Evolutionary conservation across 2,113 vertebrate genomes (phyloP).

Genomic region (Sylvilagus bachmani): DNA sequence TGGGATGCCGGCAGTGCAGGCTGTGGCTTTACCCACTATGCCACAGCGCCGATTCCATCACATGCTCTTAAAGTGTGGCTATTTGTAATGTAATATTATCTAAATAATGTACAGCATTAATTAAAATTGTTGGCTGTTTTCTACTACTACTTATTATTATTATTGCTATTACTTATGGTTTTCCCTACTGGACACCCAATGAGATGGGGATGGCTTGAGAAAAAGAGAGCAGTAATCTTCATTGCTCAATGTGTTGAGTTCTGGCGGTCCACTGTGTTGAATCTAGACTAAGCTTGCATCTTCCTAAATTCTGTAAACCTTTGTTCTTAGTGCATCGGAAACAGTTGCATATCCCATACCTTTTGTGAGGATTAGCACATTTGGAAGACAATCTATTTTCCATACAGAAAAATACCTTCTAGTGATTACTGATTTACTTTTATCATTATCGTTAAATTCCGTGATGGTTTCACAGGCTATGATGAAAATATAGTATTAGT

Average conservation of each 20-base stretch:
- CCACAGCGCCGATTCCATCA: too few species aligned
- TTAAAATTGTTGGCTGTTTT: background rate
- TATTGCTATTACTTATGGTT: background rate
- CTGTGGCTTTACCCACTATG: too few species aligned
- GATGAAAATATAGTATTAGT: conserved; percentile 42
- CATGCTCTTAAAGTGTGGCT: too few species aligned
- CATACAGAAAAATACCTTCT: background rate
- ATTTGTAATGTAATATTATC: background rate
- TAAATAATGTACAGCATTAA: background rate
- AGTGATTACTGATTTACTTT: background rate
- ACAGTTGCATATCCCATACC: background rate
- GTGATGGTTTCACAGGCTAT: background rate
- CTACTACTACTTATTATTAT: background rate
- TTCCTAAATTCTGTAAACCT: background rate
- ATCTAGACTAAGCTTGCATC: background rate
- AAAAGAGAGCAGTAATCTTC: background rate
- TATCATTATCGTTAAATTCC: conserved; percentile 38
- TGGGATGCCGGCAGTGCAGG: too few species aligned
- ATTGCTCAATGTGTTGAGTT: too few species aligned
- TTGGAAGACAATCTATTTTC: background rate
- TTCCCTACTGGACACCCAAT: background rate
- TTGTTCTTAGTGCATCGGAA: background rate
- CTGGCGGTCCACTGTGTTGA: background rate
- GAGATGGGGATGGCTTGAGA: background rate
- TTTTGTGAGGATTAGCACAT: conserved; percentile 35